Base-by-base conservation (phyloP, 2,797 vertebrate species). In the Gadopsis marmoratus region DNA sequence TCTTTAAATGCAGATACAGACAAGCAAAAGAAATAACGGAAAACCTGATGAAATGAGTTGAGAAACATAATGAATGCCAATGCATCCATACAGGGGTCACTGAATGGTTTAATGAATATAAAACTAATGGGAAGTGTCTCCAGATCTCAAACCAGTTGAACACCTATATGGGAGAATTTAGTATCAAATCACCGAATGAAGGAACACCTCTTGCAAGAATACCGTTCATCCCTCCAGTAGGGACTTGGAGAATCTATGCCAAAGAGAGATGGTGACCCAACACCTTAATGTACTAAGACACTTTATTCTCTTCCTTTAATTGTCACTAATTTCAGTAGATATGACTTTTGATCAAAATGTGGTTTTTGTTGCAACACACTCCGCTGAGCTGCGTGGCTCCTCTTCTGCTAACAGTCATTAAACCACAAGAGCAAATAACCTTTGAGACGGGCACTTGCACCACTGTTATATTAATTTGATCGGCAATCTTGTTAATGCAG, bases 81-180 rank as follows among this genome's bases (percentile, higher is more conserved):
- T 59, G 43, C 17, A 53, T 58, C n/a, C 31, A 21, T 43, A 7
- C 10, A 12, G 74, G 21, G 50, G 59, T 50, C 78, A 69, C 16
- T 37, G 45, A 37, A 31, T 29, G 41, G 31, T 41, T 81, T 67
- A 71, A 12, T 74, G 60, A 51, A 48, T 2, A 16, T 58, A 48
- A 70, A 76, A 64, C 17, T 48, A 13, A 64, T 47, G 35, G 3
- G 68, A 73, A 48, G 60, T 21, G 61, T 71, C 21, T 45, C 16
- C 8, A 59, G 55, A 74, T 62, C 37, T 71, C 16, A 33, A 7
- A 14, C 14, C 19, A 16, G 33, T 11, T 50, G 3, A 76, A 55
- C 21, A 50, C 51, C 7, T 58, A 17, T n/a, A 35, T 16, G 4
- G 8, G 9, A 60, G 10, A 60, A 6, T 43, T 14, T 3, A 3